Base-by-base conservation (phyloP, 2,888 invertebrate species). In the Platycheirus rosarum region DNA sequence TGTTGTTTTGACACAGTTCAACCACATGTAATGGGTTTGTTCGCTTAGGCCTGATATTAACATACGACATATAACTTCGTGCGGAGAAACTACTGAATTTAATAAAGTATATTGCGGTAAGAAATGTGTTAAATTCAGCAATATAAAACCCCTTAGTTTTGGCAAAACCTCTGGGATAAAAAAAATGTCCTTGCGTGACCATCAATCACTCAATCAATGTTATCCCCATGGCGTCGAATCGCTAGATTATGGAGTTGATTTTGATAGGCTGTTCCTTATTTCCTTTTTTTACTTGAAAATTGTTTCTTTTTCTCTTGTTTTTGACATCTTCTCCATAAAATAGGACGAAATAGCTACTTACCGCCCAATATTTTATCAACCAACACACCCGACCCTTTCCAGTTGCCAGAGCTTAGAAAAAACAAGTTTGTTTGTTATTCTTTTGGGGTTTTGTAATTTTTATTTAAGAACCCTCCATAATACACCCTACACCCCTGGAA, bases 141-240 rank as follows among this genome's bases (percentile, higher is more conserved):
- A 6, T 9, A 40, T 16, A 40, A 63, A 23, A 40, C 29, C 20
- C 32, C 42, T 3, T 23, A 44, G 37, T 18, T 35, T 37, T 53
- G 32, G 42, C 40, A 23, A 8, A 8, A 5, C 35, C 26, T 23
- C 32, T n/a, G 8, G 65, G 51, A 66, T 71, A 71, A 51, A 76
- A 71, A 63, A 76, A 71, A 63, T 77, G 77, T 82, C 82, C 82
- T 62, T 73, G 53, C 44, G 57, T 68, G 62, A 87, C 88, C 88
- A 88, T 88, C 88, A 88, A 88, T 88, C 88, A 88, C 85, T 87
- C 86, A 87, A 88, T 88, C 87, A 88, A 85, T 86, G 85, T 77
- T 82, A 75, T 68, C 69, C 66, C 57, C 66, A 57, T 44, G 62
- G 42, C 37, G 14, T 32, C 63, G 26, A 49, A 62, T 65, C 18